Evolutionary conservation across 2,888 invertebrate genomes (phyloP).

Genomic region (Polymixis lichenea): DNA sequence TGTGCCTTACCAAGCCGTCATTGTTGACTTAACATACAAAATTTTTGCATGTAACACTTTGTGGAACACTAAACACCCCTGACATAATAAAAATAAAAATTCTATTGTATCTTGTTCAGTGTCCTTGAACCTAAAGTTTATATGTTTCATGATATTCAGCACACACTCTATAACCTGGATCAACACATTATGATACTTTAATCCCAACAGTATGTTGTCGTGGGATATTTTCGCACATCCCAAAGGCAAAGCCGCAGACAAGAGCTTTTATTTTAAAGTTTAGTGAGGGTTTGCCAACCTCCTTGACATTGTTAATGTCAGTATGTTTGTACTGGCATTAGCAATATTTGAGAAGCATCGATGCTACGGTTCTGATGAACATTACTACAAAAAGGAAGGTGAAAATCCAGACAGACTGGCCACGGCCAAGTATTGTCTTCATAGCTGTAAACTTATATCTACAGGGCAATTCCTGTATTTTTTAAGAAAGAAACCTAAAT

Average conservation of each 20-base stretch:
- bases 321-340: neutral
- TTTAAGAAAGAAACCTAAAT: neutral
- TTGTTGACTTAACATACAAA: neutral
- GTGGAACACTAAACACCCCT: neutral
- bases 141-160: neutral
- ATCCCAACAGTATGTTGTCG: neutral
- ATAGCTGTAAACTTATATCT: neutral
- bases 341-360: neutral
- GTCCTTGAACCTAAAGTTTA: neutral
- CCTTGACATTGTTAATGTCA: neutral
- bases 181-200: neutral
- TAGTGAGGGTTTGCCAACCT: neutral
- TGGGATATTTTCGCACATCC: neutral
- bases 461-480: neutral
- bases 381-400: neutral
- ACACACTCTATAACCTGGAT: neutral
- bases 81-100: neutral
- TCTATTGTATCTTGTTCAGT: neutral
- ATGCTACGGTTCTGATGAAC: neutral
- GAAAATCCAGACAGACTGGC: neutral
- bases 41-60: neutral
- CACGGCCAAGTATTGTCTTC: neutral
- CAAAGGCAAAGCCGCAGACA: neutral
- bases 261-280: neutral
- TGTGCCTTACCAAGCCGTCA: neutral